These are phyloP conservation scores for Gallinago solitaria DNA, from an alignment of 2,797 vertebrate genomes.

Conservation along the genomic window DNA sequence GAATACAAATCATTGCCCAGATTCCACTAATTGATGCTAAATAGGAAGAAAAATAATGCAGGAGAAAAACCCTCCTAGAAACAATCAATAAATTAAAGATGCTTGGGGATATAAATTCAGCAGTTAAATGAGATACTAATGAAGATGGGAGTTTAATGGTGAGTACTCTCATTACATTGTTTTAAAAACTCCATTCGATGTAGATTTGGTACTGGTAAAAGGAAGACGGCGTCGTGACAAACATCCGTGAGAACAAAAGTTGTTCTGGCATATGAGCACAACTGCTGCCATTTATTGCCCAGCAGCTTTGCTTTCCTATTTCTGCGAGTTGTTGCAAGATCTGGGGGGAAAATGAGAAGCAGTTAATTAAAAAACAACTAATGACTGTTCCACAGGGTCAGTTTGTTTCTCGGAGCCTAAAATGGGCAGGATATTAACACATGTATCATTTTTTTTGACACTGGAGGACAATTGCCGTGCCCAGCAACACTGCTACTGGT, in stretches of 20 bases:
- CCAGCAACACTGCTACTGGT: not conserved
- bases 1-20: not conserved
- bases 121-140: conserved; percentile 67
- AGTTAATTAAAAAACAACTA: conserved; percentile 71
- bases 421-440: conserved; percentile 62
- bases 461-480: conserved; percentile 21
- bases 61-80: conserved; percentile 19
- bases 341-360: not conserved
- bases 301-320: not conserved
- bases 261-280: not conserved
- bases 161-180: conserved; percentile 62
- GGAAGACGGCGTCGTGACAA: conserved; percentile 27
- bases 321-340: conserved; percentile 37
- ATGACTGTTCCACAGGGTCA: conserved; percentile 57
- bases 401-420: conserved; percentile 45
- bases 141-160: conserved; percentile 66
- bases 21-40: conserved; percentile 48
- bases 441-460: conserved; percentile 67
- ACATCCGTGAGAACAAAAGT: conserved; percentile 22
- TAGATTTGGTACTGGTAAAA: conserved; percentile 22
- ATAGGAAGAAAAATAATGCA: conserved; percentile 4
- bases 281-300: not conserved
- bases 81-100: conserved; percentile 70
- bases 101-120: conserved; percentile 56
- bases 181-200: conserved; percentile 57